phyloP scores from a whole-genome alignment of 2,113 vertebrate genomes.

The Dunckerocampus dactyliophorus region DNA sequence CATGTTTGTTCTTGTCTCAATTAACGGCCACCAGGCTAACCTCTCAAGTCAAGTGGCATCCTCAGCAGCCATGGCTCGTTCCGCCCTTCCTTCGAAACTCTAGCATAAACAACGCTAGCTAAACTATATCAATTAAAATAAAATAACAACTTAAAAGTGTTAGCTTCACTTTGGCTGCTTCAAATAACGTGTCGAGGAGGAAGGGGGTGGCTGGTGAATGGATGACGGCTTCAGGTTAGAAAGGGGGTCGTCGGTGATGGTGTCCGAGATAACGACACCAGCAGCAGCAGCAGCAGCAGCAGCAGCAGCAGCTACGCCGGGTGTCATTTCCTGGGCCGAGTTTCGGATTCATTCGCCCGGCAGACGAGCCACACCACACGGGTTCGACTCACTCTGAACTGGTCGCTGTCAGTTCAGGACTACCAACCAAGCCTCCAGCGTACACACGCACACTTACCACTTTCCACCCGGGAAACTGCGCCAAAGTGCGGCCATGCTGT shows the following conservation, averaged over 20 bases:
- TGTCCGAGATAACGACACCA: constrained; percentile 24
- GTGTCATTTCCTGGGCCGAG: neutral
- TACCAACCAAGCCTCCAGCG: constrained; percentile 38
- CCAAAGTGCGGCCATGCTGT: constrained; percentile 2
- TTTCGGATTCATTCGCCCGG: constrained; percentile 19
- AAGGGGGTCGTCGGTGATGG: constrained; percentile 49
- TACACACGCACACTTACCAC: neutral
- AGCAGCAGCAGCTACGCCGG: neutral
- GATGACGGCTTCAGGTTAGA: constrained; percentile 5
- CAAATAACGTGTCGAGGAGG: constrained; percentile 24
- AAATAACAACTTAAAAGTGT: neutral
- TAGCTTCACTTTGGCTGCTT: constrained; percentile 13
- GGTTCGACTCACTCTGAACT: neutral
- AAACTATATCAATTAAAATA: neutral
- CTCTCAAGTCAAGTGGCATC: constrained; percentile 30
- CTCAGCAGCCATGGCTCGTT: constrained; percentile 39
- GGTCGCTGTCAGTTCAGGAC: constrained; percentile 76
- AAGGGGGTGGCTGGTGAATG: constrained; percentile 7
- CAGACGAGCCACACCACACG: too few relatives aligned
- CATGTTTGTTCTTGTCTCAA: too few relatives aligned
- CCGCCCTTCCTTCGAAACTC: neutral
- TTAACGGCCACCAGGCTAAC: constrained; percentile 15
- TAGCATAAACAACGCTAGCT: too few relatives aligned
- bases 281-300: too few relatives aligned
- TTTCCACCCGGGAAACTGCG: constrained; percentile 12